Base-by-base conservation (phyloP, 1,140 invertebrate species). In the Drosophila pseudoobscura region DNA sequence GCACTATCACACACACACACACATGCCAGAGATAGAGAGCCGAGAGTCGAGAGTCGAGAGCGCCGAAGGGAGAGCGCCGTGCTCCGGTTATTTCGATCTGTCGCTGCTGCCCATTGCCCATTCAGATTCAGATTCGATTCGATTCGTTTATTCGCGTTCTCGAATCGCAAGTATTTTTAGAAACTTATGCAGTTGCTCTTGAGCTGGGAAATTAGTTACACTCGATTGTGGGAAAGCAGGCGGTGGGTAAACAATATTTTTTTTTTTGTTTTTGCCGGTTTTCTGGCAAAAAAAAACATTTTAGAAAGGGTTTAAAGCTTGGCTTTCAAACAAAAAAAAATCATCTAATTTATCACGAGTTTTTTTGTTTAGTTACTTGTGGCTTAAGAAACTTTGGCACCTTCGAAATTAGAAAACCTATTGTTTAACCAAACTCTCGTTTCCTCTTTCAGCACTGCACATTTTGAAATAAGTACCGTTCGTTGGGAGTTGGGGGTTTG, bases 131-230 rank as follows among this genome's bases (percentile, higher is more conserved):
- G 35, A 69, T 69, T 69, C 49, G 63, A 69, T 69, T 69, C 62
- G 63, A 69, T 69, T 69, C 62, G 63, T 39, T 55, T 31, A 63
- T 24, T 35, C 62, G 50, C 65, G 24, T 39, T 47, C 49, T 54
- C 61, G 50, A 63, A 15, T 9, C 31, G 20, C 5, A 24, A 26
- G 61, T 45, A 46, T 58, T 54, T 60, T 59, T 9, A 26, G 55
- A 52, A 55, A 51, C 52, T 51, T 60, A 75, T 52, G 35, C 46
- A 75, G 62, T 82, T 53, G 62, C 59, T 88, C 72, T 87, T 88
- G 78, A 87, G 80, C 58, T 78, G 75, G 44, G 62, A 70, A 87
- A 87, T 87, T 87, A 82, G 82, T 78, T 82, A 68, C 74, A 76
- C 74, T 76, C 62, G 52, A 75, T 76, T 69, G 75, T 69, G 52